These are phyloP conservation scores for Cotesia congregata DNA, from an alignment of 2,888 invertebrate genomes.

Conservation along the genomic window DNA sequence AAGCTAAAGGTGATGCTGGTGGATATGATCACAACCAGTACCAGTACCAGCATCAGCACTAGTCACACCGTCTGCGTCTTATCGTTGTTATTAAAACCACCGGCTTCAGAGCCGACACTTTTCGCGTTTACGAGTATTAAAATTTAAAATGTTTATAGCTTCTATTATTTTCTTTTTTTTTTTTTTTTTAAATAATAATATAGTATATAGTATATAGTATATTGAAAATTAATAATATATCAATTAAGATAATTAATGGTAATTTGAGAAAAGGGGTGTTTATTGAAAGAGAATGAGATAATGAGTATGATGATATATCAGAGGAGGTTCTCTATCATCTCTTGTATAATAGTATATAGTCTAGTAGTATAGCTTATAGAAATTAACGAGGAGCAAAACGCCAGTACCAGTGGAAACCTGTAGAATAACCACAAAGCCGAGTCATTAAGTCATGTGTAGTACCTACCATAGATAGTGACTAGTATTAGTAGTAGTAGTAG, in stretches of 20 bases:
- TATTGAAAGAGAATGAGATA: neutral
- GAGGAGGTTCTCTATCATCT: neutral
- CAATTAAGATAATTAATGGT: too few relatives aligned
- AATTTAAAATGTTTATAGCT: neutral
- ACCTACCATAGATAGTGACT: too few relatives aligned
- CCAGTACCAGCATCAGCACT: neutral
- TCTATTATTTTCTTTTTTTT: neutral
- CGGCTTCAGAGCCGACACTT: neutral
- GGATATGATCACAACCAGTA: neutral
- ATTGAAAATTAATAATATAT: too few relatives aligned
- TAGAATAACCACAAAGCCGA: constrained; percentile 26
- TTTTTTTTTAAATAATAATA: neutral
- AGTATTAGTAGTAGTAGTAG: too few relatives aligned
- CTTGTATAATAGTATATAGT: neutral
- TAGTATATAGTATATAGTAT: neutral
- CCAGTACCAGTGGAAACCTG: constrained; percentile 1
- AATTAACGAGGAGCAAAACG: neutral
- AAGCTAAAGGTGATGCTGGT: neutral
- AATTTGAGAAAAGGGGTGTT: too few relatives aligned
- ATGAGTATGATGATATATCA: neutral
- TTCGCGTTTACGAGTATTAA: neutral
- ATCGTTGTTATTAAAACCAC: constrained; percentile 30
- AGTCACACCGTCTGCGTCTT: constrained; percentile 7
- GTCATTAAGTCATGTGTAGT: constrained; percentile 11
- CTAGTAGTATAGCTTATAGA: neutral